Percentiles rank a stretch among this genome's conserved stretches.
Conservation (phyloP, 2,888 invertebrate species). For the Synanthedon formicaeformis region DNA sequence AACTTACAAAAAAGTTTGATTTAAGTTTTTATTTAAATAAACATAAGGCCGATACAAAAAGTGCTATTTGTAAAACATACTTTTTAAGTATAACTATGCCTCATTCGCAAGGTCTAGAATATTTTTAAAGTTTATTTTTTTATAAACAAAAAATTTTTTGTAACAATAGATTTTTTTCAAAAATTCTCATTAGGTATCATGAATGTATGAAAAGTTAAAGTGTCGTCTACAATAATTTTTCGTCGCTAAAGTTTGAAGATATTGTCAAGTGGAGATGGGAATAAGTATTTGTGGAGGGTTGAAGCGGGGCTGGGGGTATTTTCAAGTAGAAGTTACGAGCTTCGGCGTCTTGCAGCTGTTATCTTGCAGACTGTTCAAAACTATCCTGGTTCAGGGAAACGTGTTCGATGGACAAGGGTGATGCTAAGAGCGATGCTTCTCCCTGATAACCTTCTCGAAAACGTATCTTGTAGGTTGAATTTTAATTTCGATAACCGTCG, state of each 20-base stretch:
- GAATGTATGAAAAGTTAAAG: background rate
- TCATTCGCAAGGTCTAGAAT: too few relatives aligned
- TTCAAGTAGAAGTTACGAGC: constrained; percentile 21
- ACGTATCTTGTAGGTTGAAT: background rate
- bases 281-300: background rate
- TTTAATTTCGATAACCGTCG: too few relatives aligned
- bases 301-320: constrained; percentile 6
- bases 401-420: constrained; percentile 18
- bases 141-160: too few relatives aligned
- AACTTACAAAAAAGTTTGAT: too few relatives aligned
- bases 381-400: constrained; percentile 21
- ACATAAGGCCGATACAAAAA: too few relatives aligned
- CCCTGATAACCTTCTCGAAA: background rate
- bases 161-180: too few relatives aligned
- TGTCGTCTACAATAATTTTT: background rate
- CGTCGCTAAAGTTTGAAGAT: background rate
- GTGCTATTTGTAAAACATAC: too few relatives aligned
- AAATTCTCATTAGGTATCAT: too few relatives aligned
- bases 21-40: too few relatives aligned
- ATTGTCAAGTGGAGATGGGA: background rate
- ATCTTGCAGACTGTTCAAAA: constrained; percentile 18
- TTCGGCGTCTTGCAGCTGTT: constrained; percentile 3
- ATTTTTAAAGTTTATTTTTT: too few relatives aligned
- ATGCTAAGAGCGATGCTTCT: constrained; percentile 8
- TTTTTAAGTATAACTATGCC: too few relatives aligned